Evolutionary conservation across 2,797 vertebrate species (phyloP).

Genomic region (Ispidina lecontei): DNA sequence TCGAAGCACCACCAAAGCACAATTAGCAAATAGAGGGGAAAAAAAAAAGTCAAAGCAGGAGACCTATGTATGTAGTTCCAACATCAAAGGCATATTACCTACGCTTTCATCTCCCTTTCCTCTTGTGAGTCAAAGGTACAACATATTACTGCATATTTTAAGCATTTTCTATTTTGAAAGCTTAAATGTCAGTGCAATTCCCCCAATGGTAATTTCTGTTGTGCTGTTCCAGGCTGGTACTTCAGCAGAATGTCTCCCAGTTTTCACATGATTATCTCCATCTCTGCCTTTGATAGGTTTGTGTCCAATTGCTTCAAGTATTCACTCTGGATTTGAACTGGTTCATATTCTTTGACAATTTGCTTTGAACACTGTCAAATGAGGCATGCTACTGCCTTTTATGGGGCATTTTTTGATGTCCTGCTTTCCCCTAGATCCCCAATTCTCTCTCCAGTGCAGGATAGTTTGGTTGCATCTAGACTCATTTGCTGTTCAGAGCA

Average conservation of each 20-base stretch:
- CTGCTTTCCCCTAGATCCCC: neutral
- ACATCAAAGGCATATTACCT: conserved; percentile 39
- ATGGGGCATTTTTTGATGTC: neutral
- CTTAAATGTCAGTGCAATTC: neutral
- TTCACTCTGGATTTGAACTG: conserved; percentile 11
- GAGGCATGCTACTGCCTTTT: neutral
- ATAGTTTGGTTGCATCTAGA: neutral
- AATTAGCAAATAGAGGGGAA: neutral
- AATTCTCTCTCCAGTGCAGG: neutral
- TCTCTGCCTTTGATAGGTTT: neutral
- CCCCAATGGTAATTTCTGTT: neutral
- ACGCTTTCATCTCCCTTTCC: conserved; percentile 31
- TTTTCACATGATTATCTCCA: neutral
- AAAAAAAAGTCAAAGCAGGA: neutral
- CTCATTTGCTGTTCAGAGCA: neutral
- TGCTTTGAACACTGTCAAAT: neutral
- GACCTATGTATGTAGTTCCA: neutral
- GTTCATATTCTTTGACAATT: neutral
- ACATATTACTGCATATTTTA: conserved; percentile 27
- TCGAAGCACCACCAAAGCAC: neutral
- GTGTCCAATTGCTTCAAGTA: neutral
- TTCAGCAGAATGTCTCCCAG: neutral
- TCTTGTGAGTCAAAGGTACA: conserved; percentile 38
- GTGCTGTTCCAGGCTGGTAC: neutral
- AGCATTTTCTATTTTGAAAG: conserved; percentile 44